A percentile compares a stretch with the other conserved stretches of the same genome.
Evolutionary conservation across 1,140 invertebrate species (phyloP).

Genomic region (Drosophila jambulina): DNA sequence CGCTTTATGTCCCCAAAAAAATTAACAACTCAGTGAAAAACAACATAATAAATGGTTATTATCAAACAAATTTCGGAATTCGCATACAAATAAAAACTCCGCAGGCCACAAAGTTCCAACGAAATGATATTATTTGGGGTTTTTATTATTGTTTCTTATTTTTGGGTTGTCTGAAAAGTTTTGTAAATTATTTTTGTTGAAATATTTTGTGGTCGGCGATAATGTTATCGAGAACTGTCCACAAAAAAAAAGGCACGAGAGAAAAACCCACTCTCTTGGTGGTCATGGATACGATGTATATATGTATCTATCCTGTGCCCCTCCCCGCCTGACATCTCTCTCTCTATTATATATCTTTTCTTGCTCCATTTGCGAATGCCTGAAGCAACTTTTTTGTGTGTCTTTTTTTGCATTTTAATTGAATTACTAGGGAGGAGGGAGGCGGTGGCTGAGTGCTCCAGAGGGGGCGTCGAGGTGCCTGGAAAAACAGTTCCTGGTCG

Average conservation of each 20-base stretch:
- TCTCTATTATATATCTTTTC: slow-evolving; percentile 28
- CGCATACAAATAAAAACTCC: slow-evolving; percentile 33
- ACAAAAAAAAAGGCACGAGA: neutral
- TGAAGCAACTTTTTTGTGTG: slow-evolving; percentile 32
- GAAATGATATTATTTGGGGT: slow-evolving; percentile 15
- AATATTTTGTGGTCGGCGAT: slow-evolving; percentile 28
- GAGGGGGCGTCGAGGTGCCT: slow-evolving; percentile 14
- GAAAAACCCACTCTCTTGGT: slow-evolving; percentile 32
- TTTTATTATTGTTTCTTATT: neutral
- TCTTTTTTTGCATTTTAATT: slow-evolving; percentile 75
- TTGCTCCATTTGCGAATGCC: slow-evolving; percentile 67
- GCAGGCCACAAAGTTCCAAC: slow-evolving; percentile 18
- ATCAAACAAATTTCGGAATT: slow-evolving; percentile 15
- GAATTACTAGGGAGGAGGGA: slow-evolving; percentile 64
- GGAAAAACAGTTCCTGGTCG: slow-evolving; percentile 62
- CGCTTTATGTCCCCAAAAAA: slow-evolving; percentile 14
- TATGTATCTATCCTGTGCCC: neutral
- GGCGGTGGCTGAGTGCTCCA: neutral
- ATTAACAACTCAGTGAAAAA: slow-evolving; percentile 31
- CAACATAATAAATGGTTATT: slow-evolving; percentile 43
- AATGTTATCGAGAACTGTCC: slow-evolving; percentile 45
- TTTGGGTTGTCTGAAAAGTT: slow-evolving; percentile 20
- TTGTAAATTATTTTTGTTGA: slow-evolving; percentile 42
- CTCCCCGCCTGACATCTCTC: slow-evolving; percentile 1
- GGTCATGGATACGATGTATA: slow-evolving; percentile 27